These are phyloP conservation scores for Chitala chitala DNA, from an alignment of 2,113 vertebrate species.

Conservation along the genomic window DNA sequence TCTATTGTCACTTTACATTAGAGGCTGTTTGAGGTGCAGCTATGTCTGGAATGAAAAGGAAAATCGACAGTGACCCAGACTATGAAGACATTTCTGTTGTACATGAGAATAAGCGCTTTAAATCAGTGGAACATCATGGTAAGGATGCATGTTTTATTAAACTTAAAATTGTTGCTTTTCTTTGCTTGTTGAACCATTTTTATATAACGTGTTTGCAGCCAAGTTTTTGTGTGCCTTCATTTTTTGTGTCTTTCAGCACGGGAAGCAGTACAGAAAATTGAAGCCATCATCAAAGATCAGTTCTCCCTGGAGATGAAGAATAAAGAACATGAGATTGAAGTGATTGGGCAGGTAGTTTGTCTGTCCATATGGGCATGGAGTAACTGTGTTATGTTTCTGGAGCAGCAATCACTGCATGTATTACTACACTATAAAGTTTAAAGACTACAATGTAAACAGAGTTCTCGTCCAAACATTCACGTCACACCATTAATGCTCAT, in stretches of 20 bases:
- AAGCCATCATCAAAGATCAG: constrained; percentile 90
- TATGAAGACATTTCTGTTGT: constrained; percentile 83
- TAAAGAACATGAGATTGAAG: constrained; percentile 97
- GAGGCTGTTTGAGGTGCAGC: constrained; percentile 33
- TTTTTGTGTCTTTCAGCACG: constrained; percentile 69
- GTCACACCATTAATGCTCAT: no score
- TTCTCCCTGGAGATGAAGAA: constrained; percentile 96
- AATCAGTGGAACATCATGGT: constrained; percentile 83
- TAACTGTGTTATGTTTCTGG: no score
- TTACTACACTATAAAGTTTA: no score
- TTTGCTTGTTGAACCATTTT: no score
- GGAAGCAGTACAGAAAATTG: constrained; percentile 93
- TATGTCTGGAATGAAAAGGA: constrained; percentile 94
- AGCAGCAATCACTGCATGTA: no score
- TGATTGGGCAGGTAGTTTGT: constrained; percentile 95
- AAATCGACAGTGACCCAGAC: constrained; percentile 85
- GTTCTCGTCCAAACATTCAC: no score
- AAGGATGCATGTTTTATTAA: no score
- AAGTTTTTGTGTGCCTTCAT: not conserved
- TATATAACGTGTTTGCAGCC: no score
- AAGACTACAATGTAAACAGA: no score
- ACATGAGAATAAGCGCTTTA: constrained; percentile 81
- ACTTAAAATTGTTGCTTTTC: no score
- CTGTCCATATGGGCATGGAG: no score
- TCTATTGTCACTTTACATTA: no score